Conservation (phyloP, 2,888 invertebrate species). For the Boloria euphrosyne region DNA sequence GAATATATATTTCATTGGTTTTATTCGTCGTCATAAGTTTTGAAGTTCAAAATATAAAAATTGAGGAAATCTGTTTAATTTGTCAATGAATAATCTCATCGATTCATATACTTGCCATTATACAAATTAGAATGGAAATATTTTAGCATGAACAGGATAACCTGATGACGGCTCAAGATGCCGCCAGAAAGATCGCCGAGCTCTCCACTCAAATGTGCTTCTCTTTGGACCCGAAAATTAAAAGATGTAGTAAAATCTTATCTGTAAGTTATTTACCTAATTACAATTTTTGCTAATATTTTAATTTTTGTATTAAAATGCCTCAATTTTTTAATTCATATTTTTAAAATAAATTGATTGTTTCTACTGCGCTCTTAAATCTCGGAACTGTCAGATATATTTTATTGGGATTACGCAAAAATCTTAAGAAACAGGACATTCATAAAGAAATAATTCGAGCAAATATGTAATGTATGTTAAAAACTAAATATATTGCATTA, state of each 20-base stretch:
- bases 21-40: neutral
- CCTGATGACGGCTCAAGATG: conserved; percentile 51
- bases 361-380: too few species aligned
- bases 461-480: too few species aligned
- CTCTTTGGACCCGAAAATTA: conserved; percentile 55
- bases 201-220: conserved; percentile 66
- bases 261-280: conserved; percentile 45
- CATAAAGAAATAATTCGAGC: too few species aligned
- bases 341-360: too few species aligned
- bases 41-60: neutral
- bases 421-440: too few species aligned
- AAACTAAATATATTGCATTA: too few species aligned
- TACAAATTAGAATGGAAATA: neutral
- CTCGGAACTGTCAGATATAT: too few species aligned
- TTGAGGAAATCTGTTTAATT: neutral
- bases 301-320: neutral
- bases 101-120: neutral
- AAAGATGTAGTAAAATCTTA: conserved; percentile 54
- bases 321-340: too few species aligned
- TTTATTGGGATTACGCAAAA: too few species aligned
- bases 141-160: conserved; percentile 43
- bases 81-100: neutral
- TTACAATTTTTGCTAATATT: neutral
- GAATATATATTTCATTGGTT: too few species aligned
- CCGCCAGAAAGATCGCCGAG: conserved; percentile 62